A percentile compares a stretch with the other conserved stretches of the same genome.
Evolutionary conservation across 2,888 invertebrate genomes (phyloP).

Genomic region (Timema cristinae): DNA sequence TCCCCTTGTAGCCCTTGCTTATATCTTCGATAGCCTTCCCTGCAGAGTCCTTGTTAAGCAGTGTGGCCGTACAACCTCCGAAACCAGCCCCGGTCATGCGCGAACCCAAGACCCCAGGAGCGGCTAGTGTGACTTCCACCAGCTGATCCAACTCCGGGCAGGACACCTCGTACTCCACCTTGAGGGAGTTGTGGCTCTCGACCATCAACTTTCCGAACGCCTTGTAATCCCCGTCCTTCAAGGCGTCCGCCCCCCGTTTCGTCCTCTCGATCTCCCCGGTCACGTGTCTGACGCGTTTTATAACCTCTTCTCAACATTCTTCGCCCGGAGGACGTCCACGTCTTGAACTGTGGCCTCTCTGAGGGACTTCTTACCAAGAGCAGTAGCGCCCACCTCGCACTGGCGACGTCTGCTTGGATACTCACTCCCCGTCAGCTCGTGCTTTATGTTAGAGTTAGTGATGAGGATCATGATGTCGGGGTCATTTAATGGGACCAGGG

Average conservation of each 20-base stretch:
- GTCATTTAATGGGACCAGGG: constrained; percentile 67
- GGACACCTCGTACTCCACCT: constrained; percentile 84
- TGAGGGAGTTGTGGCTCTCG: constrained; percentile 78
- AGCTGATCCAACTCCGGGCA: constrained; percentile 81
- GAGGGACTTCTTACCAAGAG: constrained; percentile 67
- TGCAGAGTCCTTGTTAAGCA: constrained; percentile 57
- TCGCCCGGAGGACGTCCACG: constrained; percentile 46
- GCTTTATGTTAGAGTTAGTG: constrained; percentile 88
- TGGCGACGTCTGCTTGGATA: constrained; percentile 77
- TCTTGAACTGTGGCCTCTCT: constrained; percentile 66
- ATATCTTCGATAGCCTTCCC: constrained; percentile 61
- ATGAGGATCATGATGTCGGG: constrained; percentile 71
- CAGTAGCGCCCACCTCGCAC: constrained; percentile 66
- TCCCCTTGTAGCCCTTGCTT: constrained; percentile 50
- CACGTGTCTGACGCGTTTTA: constrained; percentile 73
- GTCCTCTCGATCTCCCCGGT: constrained; percentile 81
- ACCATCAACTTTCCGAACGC: constrained; percentile 78
- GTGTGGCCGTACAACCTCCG: constrained; percentile 86
- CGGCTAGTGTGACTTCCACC: constrained; percentile 68
- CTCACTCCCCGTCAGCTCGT: constrained; percentile 82
- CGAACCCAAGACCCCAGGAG: constrained; percentile 80
- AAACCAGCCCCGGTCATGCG: constrained; percentile 89
- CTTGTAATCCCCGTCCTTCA: constrained; percentile 63
- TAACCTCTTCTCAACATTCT: not conserved
- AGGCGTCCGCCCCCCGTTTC: constrained; percentile 63